phyloP scores from a whole-genome alignment of 2,888 invertebrate species.

The Thecophora atra region DNA sequence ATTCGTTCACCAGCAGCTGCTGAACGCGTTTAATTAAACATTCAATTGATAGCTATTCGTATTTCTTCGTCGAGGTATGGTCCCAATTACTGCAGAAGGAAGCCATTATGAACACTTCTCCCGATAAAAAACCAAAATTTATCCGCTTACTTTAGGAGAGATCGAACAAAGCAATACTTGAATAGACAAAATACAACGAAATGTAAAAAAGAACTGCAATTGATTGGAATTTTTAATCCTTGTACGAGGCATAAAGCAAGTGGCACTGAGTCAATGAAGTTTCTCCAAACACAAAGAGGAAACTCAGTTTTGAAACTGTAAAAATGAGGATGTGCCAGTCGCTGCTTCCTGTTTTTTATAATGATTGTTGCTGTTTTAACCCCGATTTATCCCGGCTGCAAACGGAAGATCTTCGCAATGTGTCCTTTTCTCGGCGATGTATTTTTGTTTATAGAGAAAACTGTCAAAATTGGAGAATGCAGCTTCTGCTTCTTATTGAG shows the following conservation, averaged over 20 bases:
- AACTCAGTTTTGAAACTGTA: not conserved
- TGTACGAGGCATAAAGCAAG: not conserved
- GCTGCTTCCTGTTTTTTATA: not conserved
- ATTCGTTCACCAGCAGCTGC: too few species aligned
- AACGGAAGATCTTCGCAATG: slow-evolving; percentile 5
- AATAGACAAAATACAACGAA: not conserved
- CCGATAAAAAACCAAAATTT: not conserved
- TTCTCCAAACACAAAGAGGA: not conserved
- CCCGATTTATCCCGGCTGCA: not conserved
- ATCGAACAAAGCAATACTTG: not conserved
- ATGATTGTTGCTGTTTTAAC: not conserved
- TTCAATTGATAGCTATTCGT: too few species aligned
- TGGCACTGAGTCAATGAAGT: too few species aligned
- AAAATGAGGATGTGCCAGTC: not conserved
- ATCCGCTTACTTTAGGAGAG: not conserved
- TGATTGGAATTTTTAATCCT: slow-evolving; percentile 25
- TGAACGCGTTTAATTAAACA: too few species aligned
- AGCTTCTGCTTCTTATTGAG: not conserved
- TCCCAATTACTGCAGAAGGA: too few species aligned
- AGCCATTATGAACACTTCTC: not conserved
- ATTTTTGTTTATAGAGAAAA: not conserved
- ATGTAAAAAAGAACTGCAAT: not conserved
- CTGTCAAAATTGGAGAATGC: slow-evolving; percentile 27
- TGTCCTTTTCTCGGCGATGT: not conserved
- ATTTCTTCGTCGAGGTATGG: too few species aligned